A percentile compares a stretch with the other conserved stretches of the same genome.
phyloP scores from a whole-genome alignment of 2,888 invertebrate species.

The Xestia ashworthii region DNA sequence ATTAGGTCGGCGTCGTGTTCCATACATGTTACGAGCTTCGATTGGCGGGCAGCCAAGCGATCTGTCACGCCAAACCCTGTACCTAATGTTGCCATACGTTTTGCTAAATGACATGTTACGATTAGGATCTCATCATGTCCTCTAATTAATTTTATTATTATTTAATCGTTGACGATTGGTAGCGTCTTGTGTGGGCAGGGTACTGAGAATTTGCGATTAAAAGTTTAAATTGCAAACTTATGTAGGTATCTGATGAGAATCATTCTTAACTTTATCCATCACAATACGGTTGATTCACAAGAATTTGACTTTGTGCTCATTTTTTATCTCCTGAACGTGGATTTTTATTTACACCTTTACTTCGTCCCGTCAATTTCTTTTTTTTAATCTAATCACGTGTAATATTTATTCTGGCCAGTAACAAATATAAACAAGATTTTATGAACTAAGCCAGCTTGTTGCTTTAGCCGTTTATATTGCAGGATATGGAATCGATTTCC shows the following conservation, averaged over 20 bases:
- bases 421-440: slow-evolving; percentile 47
- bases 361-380: background rate
- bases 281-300: background rate
- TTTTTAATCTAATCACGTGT: slow-evolving; percentile 20
- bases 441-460: slow-evolving; percentile 33
- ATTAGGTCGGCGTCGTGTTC: slow-evolving; percentile 42
- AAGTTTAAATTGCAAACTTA: slow-evolving; percentile 5
- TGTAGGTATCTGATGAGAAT: slow-evolving; percentile 1
- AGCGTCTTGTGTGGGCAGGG: slow-evolving; percentile 28
- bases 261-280: slow-evolving; percentile 6
- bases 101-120: slow-evolving; percentile 58
- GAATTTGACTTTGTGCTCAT: slow-evolving; percentile 16
- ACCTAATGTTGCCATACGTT: slow-evolving; percentile 49
- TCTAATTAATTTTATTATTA: slow-evolving; percentile 50
- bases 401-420: slow-evolving; percentile 26
- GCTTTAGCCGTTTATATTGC: slow-evolving; percentile 23
- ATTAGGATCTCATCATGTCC: slow-evolving; percentile 51
- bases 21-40: slow-evolving; percentile 40
- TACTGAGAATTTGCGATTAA: background rate
- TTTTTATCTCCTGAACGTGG: slow-evolving; percentile 5
- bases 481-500: slow-evolving; percentile 46
- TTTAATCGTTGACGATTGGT: slow-evolving; percentile 40
- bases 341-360: slow-evolving; percentile 24
- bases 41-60: slow-evolving; percentile 57
- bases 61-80: slow-evolving; percentile 49